Evolutionary conservation across 2,888 invertebrate species (phyloP).

Genomic region (Agonopterix arenella): DNA sequence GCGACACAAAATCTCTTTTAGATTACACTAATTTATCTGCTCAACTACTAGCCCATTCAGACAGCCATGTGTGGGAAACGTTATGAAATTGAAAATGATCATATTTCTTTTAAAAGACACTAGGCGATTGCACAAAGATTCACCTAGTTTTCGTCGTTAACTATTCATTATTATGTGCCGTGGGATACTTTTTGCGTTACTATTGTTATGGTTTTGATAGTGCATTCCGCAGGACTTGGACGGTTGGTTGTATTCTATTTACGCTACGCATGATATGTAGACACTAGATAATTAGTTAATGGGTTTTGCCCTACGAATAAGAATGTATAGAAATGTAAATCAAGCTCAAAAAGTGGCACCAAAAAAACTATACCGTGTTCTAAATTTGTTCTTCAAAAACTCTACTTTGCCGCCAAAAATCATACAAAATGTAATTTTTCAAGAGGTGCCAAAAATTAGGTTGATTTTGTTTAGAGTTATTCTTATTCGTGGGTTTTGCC

Average conservation of each 20-base stretch:
- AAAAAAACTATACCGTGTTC: too few relatives aligned
- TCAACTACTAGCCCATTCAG: conserved; percentile 51
- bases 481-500: too few relatives aligned
- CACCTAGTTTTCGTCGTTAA: conserved; percentile 75
- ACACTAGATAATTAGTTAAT: too few relatives aligned
- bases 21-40: conserved; percentile 72
- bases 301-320: too few relatives aligned
- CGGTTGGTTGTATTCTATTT: not conserved
- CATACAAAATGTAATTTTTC: too few relatives aligned
- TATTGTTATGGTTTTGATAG: conserved; percentile 66
- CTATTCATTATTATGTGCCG: conserved; percentile 75
- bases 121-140: conserved; percentile 73
- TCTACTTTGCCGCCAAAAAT: too few relatives aligned
- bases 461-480: too few relatives aligned
- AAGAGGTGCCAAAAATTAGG: too few relatives aligned
- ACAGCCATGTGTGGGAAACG: conserved; percentile 60
- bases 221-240: conserved; percentile 59
- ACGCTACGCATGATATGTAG: not conserved
- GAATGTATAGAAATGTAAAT: too few relatives aligned
- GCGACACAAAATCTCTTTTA: conserved; percentile 62
- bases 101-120: conserved; percentile 76
- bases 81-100: conserved; percentile 77
- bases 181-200: conserved; percentile 63
- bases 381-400: too few relatives aligned
- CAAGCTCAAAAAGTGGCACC: too few relatives aligned